Base-by-base conservation (phyloP, 2,797 vertebrate species). In the Macrochelys suwanniensis region DNA sequence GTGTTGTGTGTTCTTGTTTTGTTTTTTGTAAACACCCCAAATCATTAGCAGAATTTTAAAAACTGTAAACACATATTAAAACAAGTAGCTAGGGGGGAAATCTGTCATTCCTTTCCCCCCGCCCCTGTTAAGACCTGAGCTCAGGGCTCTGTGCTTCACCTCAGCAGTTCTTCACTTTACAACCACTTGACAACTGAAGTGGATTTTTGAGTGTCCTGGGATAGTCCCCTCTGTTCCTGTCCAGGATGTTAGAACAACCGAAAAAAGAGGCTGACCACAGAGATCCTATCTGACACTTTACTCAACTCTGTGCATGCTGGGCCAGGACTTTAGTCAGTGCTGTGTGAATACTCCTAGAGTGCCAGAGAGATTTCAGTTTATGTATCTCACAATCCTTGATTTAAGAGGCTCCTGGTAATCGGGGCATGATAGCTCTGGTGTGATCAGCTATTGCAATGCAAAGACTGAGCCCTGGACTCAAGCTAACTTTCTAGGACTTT, bases 301-400 rank as follows among this genome's bases (percentile, higher is more conserved):
- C 10, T 37, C 49, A 9, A 61, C 49, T 1, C 80, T 90, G 88
- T 49, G 61, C 54, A 28, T 4, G 8, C 50, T 26, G 76, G 74
- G 26, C 31, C 59, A 95, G 80, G 56, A 42, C 51, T 37, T 0
- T 71, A 71, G 68, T 23, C 19, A 71, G 37, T 57, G 76, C 71
- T 11, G 57, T 13, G 57, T 5, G 80, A 21, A 51, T n/a, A 37
- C 7, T 11, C 49, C 37, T 71, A 25, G 0, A 0, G 31, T 76
- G 51, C 3, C 49, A 77, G 57, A 61, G 47, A 1, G 28, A 2
- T 0, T 0, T 26, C 26, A 82, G 37, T 11, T 90, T 0, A 1
- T 25, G n/a, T 17, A 42, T 74, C 76, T 77, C 57, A 81, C 28
- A 74, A 23, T 77, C 26, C 26, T 15, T 77, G 10, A 68, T 17